These are phyloP conservation scores for Drosophila crucigera DNA, from an alignment of 2,888 invertebrate species.

Conservation along the genomic window DNA sequence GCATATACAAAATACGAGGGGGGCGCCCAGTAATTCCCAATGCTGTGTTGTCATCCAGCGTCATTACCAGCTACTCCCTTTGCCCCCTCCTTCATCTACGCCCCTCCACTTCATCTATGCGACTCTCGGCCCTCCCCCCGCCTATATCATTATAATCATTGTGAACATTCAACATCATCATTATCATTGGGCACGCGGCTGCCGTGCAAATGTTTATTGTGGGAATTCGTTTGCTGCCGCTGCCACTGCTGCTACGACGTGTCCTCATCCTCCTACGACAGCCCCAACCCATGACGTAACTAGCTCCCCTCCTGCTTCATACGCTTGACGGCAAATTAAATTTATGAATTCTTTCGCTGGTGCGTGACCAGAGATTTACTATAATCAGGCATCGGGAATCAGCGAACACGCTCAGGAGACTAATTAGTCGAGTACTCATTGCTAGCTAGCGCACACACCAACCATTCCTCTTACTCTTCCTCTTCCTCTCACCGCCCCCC, in stretches of 20 bases:
- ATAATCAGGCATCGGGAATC: constrained; percentile 79
- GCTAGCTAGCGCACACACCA: constrained; percentile 30
- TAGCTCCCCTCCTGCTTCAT: neutral
- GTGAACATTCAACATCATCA: constrained; percentile 41
- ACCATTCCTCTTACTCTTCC: neutral
- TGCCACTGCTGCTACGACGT: constrained; percentile 53
- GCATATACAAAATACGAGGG: constrained; percentile 67
- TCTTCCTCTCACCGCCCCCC: neutral
- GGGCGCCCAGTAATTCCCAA: constrained; percentile 62
- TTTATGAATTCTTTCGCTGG: constrained; percentile 79
- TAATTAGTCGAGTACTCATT: constrained; percentile 68
- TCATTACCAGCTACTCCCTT: constrained; percentile 57
- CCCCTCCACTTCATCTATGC: neutral
- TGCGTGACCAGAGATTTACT: constrained; percentile 81
- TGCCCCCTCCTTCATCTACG: neutral
- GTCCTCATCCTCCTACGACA: constrained; percentile 28
- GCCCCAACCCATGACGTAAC: neutral
- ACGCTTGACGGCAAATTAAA: constrained; percentile 69
- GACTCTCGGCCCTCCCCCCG: neutral
- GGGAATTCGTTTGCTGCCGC: constrained; percentile 68
- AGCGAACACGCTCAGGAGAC: constrained; percentile 78
- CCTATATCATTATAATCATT: constrained; percentile 29
- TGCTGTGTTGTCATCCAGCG: constrained; percentile 76
- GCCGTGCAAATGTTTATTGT: constrained; percentile 78
- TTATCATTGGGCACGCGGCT: constrained; percentile 65